phyloP scores from a whole-genome alignment of 2,888 invertebrate species.

The Syritta pipiens region DNA sequence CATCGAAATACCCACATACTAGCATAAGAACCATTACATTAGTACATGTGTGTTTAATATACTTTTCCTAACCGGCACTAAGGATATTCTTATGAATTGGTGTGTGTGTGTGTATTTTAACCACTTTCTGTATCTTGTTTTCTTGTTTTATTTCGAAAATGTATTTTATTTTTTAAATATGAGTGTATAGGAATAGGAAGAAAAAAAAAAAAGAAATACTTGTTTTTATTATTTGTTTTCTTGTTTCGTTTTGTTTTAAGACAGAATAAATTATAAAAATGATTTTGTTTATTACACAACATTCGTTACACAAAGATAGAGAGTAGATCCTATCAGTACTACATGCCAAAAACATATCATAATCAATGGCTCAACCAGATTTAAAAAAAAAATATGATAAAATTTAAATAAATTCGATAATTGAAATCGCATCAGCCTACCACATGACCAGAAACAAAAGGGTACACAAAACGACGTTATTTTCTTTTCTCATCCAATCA shows the following conservation, averaged over 20 bases:
- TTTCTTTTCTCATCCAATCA: conserved; percentile 6
- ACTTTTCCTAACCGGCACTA: conserved; percentile 50
- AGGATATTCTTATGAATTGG: conserved; percentile 39
- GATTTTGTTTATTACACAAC: conserved; percentile 17
- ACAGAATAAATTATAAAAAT: conserved; percentile 30
- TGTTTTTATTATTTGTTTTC: neutral
- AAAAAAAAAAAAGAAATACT: too few species aligned
- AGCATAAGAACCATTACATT: conserved; percentile 39
- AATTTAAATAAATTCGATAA: conserved; percentile 35
- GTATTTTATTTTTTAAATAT: conserved; percentile 6
- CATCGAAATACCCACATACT: conserved; percentile 39
- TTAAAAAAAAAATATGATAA: neutral
- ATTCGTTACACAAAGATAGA: conserved; percentile 19
- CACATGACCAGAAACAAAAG: conserved; percentile 8
- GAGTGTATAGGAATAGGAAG: neutral
- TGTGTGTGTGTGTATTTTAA: conserved; percentile 1
- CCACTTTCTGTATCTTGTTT: conserved; percentile 25
- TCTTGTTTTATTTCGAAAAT: conserved; percentile 29
- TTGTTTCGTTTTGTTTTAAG: neutral
- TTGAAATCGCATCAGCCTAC: conserved; percentile 28
- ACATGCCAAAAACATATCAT: conserved; percentile 11
- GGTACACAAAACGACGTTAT: conserved; percentile 3
- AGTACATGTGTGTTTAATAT: conserved; percentile 23
- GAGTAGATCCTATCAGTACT: conserved; percentile 1
- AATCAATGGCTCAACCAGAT: neutral